These are phyloP conservation scores for Cyanoderma ruficeps DNA, from an alignment of 2,113 vertebrate genomes.

Conservation along the genomic window DNA sequence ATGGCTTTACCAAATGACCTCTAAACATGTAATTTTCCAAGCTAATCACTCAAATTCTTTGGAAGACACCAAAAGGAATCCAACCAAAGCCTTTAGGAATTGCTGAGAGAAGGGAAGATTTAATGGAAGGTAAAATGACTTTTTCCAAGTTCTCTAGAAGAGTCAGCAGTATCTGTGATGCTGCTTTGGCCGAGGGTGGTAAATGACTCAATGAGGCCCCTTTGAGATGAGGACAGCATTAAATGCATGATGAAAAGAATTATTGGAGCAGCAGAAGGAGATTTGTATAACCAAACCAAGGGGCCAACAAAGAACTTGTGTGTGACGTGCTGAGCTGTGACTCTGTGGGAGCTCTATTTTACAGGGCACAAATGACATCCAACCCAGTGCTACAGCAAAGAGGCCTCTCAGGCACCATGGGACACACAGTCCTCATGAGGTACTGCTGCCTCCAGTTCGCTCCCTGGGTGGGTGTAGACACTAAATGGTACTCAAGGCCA, in stretches of 20 bases:
- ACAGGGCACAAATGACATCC: background rate
- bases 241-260: background rate
- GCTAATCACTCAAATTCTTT: background rate
- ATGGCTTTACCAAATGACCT: background rate
- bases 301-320: background rate
- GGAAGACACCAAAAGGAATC: background rate
- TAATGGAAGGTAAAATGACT: background rate
- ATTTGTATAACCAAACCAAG: background rate
- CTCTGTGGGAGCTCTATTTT: background rate
- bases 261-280: background rate
- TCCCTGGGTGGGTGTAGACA: background rate
- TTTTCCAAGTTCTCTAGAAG: background rate
- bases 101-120: background rate
- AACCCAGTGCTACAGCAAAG: background rate
- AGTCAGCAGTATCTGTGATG: background rate
- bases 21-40: background rate
- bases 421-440: fast-evolving
- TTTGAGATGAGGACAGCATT: background rate
- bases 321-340: background rate
- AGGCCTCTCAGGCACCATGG: background rate
- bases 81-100: background rate
- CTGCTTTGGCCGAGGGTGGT: background rate
- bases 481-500: background rate
- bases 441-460: background rate
- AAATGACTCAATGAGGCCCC: background rate